Percentiles rank a stretch among this genome's conserved stretches.
phyloP scores from a whole-genome alignment of 2,797 vertebrate species.

The Taeniopygia guttata region DNA sequence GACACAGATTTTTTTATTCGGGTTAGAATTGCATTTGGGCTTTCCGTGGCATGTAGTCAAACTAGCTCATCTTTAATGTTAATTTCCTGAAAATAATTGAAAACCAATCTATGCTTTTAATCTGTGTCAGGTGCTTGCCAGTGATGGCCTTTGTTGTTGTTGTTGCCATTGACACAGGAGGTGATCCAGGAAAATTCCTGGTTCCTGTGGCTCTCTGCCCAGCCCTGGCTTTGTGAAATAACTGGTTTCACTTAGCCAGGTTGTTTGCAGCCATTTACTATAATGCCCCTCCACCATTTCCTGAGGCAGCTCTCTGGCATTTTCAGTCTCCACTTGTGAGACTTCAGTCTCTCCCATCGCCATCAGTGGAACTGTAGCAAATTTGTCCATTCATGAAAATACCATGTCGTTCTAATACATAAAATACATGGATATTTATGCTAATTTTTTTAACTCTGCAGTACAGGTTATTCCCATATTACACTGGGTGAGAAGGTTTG shows the following conservation, averaged over 20 bases:
- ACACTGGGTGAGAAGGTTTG: not conserved
- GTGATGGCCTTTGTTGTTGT: not conserved
- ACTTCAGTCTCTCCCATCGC: not conserved
- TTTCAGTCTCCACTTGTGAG: not conserved
- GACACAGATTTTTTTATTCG: conserved; percentile 26
- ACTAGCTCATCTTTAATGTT: conserved; percentile 27
- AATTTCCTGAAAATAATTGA: conserved; percentile 57
- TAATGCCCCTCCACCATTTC: not conserved
- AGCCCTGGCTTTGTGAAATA: not conserved
- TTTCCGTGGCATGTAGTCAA: conserved; percentile 37
- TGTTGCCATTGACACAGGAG: not conserved
- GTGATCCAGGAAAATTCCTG: not conserved
- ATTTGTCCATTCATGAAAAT: not conserved
- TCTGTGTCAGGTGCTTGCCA: conserved; percentile 32
- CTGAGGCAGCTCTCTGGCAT: not conserved
- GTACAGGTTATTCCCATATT: not conserved
- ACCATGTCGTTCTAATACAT: not conserved
- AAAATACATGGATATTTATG: not conserved
- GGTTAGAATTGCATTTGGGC: conserved; percentile 29
- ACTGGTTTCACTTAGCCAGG: conserved; percentile 1
- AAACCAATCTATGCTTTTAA: conserved; percentile 31
- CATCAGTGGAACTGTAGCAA: not conserved
- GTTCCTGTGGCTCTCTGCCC: conserved; percentile 2
- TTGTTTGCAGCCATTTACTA: conserved; percentile 32
- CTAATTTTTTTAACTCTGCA: not conserved